Evolutionary conservation across 1,140 invertebrate genomes (phyloP), one percentile per base, ranked within the genome.

Genomic region (Leptonema lineaticorne): DNA sequence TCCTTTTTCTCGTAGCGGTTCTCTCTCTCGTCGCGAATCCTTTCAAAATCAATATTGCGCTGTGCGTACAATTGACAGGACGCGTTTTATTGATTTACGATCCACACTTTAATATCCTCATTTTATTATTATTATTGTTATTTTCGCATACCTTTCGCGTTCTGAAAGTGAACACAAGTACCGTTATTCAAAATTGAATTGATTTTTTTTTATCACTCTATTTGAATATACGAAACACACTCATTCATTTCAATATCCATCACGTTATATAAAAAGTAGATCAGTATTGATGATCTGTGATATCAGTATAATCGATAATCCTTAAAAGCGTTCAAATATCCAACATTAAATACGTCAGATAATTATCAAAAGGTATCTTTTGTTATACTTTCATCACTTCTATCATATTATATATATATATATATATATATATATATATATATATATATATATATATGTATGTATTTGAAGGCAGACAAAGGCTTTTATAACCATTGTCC

Each of bases 21-120:
- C 48, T 20, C 24, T 6, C 4, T 20, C 18, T 14, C 4, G 6
- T 5, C 14, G 14, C 24, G 50, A 30, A 20, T 48, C 16, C 59
- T 46, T n/a, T n/a, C 63, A 65, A 69, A 69, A 69, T 69, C 68
- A 66, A 69, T 69, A 66, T 69, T 66, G 62, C 68, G 22, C 68
- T 63, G 28, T n/a, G n/a, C n/a, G n/a, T n/a, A n/a, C 33, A 45
- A 37, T 63, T 33, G 68, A 66, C 53, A 48, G 65, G 57, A 33
- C 30, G 30, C 33, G 28, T 33, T 33, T 59, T 30, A 59, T 28
- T 59, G 57, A 59, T 59, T 59, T 33, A 59, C 20, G 28, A 20
- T 14, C 57, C 6, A 16, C 11, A 45, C 16, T 16, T 9, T 45
- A n/a, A n/a, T n/a, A 45, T 14, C 14, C 30, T 11, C 30, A 6